Base-by-base conservation (phyloP, 2,888 invertebrate species). In the Drosophila ezoana region DNA sequence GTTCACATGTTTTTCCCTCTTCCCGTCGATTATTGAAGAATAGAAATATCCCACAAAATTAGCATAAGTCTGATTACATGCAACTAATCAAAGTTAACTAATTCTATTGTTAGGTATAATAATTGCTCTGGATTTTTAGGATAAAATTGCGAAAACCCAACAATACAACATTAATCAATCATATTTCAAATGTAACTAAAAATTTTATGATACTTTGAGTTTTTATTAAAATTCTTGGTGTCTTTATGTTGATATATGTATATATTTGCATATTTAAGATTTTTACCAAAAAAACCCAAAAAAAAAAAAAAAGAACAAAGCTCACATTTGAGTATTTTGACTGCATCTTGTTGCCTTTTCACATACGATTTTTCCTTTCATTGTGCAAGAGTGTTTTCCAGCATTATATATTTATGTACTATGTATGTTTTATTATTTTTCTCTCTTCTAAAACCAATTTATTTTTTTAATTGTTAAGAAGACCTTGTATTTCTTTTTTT, bases 81-180 rank as follows among this genome's bases (percentile, higher is more conserved):
- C 32, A 43, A 69, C 69, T 72, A 72, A 72, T 72, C 14, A 33
- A 67, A 51, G 43, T 56, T 67, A 71, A 77, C 58, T 48, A 68
- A 79, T 79, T 81, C 47, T 81, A 78, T 79, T 69, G 79, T 81
- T 81, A 79, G 79, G 79, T 79, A 67, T 73, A 52, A 77, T 67
- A 79, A 45, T 75, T 75, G 65, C 67, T 63, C 70, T 70, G 81
- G 81, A 79, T 76, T 49, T 54, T 48, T 69, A 71, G 68, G 78
- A 65, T 18, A 76, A 60, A 67, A 68, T 67, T 64, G 49, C 63
- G 59, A 65, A 58, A 63, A 67, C 77, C 68, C 23, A 23, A 23
- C 23, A 47, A 68, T 60, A 48, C 72, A 72, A 59, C 69, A 72
- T 61, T 52, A 78, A 78, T 69, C 57, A 64, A 70, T 63, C 60